Conservation (phyloP, 2,113 vertebrate genomes). For the Podilymbus podiceps region DNA sequence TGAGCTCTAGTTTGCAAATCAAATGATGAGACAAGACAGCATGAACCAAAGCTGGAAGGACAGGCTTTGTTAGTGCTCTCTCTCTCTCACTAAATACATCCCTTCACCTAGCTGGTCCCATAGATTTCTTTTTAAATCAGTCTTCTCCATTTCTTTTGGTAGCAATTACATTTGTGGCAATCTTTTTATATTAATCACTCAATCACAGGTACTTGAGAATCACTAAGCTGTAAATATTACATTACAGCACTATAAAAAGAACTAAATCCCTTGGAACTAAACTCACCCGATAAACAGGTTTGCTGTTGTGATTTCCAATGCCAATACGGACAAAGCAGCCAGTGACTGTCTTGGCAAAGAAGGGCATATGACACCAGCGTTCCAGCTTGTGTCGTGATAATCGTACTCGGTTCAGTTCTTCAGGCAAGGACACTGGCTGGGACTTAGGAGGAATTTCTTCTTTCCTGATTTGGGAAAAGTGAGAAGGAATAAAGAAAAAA, state of each 20-base stretch:
- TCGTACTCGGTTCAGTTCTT: constrained; percentile 93
- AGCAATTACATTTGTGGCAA: background rate
- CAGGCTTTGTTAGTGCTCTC: background rate
- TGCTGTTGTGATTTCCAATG: constrained; percentile 98
- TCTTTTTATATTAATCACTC: background rate
- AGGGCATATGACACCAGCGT: constrained; percentile 99
- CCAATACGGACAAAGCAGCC: constrained; percentile 98
- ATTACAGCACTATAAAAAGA: background rate
- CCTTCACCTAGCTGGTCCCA: background rate
- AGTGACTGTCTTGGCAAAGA: constrained; percentile 95
- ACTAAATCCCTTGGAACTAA: background rate
- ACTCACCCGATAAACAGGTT: constrained; percentile 94
- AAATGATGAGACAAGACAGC: background rate
- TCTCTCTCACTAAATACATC: background rate
- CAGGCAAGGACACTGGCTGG: constrained; percentile 92
- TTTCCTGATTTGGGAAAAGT: constrained; percentile 76
- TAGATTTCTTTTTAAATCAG: background rate
- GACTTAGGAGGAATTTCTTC: constrained; percentile 96
- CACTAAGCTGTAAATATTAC: background rate
- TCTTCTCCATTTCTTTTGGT: background rate
- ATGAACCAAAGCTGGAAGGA: background rate
- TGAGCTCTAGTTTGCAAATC: background rate
- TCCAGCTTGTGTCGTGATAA: constrained; percentile 96
- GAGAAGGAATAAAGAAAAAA: background rate
- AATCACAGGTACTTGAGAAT: background rate